Evolutionary conservation across 2,113 vertebrate genomes (phyloP), one percentile per base, ranked within the genome.

Genomic region (Laterallus jamaicensis): DNA sequence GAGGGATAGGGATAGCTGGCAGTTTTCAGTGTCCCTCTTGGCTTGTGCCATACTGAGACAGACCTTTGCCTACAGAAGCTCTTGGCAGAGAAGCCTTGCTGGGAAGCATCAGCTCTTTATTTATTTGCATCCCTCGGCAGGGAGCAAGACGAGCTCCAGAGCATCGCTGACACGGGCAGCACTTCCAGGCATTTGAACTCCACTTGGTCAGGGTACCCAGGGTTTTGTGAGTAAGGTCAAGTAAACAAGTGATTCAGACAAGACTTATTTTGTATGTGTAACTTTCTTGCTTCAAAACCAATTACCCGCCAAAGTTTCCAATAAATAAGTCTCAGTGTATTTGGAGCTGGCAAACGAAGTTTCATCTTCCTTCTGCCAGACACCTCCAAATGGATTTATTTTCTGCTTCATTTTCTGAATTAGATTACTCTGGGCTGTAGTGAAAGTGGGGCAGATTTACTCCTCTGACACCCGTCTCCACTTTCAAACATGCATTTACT

Each of bases 391-490:
- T 21, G 83, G 83, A 71, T 86, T 54, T 25, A 14, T 31, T 68
- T 84, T 55, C 78, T 68, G 62, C 86, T 82, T 79, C 12, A 0
- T 71, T 66, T 71, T 66, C 10, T 2, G 29, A 73, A 75, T 55
- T 42, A 73, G 54, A 9, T 75, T 29, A 4, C 0, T 0, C 50
- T 29, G 5, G 47, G 25, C 68, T 63, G 82, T 52, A 71, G 44
- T 44, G 44, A 58, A 44, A 82, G 35, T 42, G 15, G 49, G 63
- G 68, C 1, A 2, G 40, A 29, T 90, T 47, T 54, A 32, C 55
- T 78, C 50, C 75, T 90, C 75, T 0, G 0, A 37, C 70, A 70
- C n/a, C 22, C 3, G 0, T 39, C 81, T 55, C 75, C 0, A 0
- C 73, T 69, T 19, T 47, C 11, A 2, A 59, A 39, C 0, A 0